Conservation (phyloP, 2,888 invertebrate genomes). For the Hirtodrosophila alboralis region DNA sequence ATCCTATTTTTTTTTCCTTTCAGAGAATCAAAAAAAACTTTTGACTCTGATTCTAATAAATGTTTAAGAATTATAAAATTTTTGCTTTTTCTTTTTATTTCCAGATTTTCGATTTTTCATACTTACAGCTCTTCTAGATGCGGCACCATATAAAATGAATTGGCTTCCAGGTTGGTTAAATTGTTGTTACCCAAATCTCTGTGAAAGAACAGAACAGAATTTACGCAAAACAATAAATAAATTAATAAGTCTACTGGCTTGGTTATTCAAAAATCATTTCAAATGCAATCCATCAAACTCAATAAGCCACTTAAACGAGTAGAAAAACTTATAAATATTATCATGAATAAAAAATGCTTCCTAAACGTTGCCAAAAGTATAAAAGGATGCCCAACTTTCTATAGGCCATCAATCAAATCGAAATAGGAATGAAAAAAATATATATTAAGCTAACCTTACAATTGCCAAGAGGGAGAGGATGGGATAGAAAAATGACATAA, state of each 20-base stretch:
- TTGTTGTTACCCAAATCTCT: slow-evolving; percentile 93
- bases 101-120: slow-evolving; percentile 34
- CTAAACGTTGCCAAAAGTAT: slow-evolving; percentile 40
- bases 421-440: slow-evolving; percentile 18
- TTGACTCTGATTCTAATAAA: too few species aligned
- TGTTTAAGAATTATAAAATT: background rate
- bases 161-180: slow-evolving; percentile 89
- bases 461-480: slow-evolving; percentile 2
- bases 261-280: slow-evolving; percentile 9
- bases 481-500: slow-evolving; percentile 46
- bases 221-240: slow-evolving; percentile 44
- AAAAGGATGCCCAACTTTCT: slow-evolving; percentile 18
- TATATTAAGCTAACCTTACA: slow-evolving; percentile 47
- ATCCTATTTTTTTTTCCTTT: too few species aligned
- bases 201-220: slow-evolving; percentile 68
- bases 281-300: slow-evolving; percentile 64
- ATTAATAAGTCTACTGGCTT: slow-evolving; percentile 47
- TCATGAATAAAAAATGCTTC: slow-evolving; percentile 54
- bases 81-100: slow-evolving; percentile 11
- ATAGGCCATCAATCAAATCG: slow-evolving; percentile 65
- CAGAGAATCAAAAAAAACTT: too few species aligned
- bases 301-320: slow-evolving; percentile 38
- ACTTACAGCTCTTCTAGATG: slow-evolving; percentile 91
- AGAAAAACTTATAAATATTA: slow-evolving; percentile 28
- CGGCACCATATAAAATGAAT: slow-evolving; percentile 88